Percentiles rank a stretch among this genome's conserved stretches.
phyloP scores from a whole-genome alignment of 2,113 vertebrate species.

The Mastomys natalensis region DNA sequence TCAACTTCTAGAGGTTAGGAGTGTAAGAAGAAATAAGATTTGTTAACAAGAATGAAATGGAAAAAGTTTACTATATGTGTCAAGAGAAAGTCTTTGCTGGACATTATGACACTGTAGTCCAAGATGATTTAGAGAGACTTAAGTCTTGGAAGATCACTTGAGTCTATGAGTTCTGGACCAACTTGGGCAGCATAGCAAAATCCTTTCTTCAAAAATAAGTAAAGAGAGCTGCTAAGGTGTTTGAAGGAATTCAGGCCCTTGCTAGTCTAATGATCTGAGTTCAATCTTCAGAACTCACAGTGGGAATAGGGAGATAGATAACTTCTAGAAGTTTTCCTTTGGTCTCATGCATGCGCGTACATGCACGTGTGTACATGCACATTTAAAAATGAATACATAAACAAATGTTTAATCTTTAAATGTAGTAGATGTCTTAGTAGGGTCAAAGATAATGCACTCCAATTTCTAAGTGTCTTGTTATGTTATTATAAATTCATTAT shows the following conservation, averaged over 20 bases:
- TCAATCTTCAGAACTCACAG: background rate
- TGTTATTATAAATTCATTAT: background rate
- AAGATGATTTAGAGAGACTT: background rate
- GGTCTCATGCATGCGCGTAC: background rate
- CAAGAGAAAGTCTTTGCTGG: background rate
- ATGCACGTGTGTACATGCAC: too few relatives aligned
- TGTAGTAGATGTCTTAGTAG: background rate
- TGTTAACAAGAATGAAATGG: background rate
- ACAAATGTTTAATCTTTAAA: background rate
- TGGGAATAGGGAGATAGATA: too few relatives aligned
- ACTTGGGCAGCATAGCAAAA: background rate
- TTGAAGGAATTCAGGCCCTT: background rate
- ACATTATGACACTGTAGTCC: background rate
- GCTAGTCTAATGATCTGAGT: background rate
- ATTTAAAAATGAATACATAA: background rate
- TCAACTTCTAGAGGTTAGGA: background rate
- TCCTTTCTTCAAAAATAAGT: background rate
- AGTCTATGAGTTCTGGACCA: background rate
- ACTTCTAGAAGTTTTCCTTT: background rate
- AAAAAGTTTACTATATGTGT: conserved; percentile 9
- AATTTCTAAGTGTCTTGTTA: conserved; percentile 26
- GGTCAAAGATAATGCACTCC: conserved; percentile 11
- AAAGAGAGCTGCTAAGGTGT: background rate
- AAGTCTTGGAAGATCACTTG: background rate
- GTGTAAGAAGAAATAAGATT: conserved; percentile 43